Base-by-base conservation (phyloP, 2,113 vertebrate species). In the Boulengerochromis microlepis region DNA sequence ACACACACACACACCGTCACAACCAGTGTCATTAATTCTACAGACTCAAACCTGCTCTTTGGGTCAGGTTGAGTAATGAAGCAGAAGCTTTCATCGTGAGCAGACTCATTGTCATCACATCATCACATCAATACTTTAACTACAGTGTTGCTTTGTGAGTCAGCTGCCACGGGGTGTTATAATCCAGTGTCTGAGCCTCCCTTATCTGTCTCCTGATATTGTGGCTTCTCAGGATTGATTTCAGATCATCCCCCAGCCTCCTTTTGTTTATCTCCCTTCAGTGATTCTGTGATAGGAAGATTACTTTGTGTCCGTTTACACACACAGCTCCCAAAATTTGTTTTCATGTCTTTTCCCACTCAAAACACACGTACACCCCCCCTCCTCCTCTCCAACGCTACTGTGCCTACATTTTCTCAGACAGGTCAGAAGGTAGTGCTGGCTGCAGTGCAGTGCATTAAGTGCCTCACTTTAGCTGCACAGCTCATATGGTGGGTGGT, bases 201-300 rank as follows among this genome's bases (percentile, higher is more conserved):
- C 78, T 90, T 64, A 81, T 93, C 89, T 80, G 38, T 83, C 83
- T 45, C 18, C 80, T 90, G 86, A 89, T 89, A 87, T 81, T 85
- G 89, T 84, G 85, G 47, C 57, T 89, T 85, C 86, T 80, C 86
- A 38, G 82, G 82, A 90, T 90, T 82, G 88, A 94, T 93, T 92
- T 78, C 90, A 89, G 81, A 69, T 91, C 84, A 57, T 85, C 85
- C 82, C 54, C 80, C 50, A 19, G 80, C 80, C 54, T 81, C 29
- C 24, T 85, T 84, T 89, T 93, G 89, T 93, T 94, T 85, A 84
- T 82, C 53, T 78, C 45, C 86, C 84, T 80, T n/a, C 69, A 47
- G 85, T 29, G 81, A 26, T 35, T 35, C 82, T 91, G 85, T 88
- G 64, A 92, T 85, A 45, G 84, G 52, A 87, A 88, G 89, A 89